Base-by-base conservation (phyloP, 1,140 invertebrate genomes). In the Samia ricini region DNA sequence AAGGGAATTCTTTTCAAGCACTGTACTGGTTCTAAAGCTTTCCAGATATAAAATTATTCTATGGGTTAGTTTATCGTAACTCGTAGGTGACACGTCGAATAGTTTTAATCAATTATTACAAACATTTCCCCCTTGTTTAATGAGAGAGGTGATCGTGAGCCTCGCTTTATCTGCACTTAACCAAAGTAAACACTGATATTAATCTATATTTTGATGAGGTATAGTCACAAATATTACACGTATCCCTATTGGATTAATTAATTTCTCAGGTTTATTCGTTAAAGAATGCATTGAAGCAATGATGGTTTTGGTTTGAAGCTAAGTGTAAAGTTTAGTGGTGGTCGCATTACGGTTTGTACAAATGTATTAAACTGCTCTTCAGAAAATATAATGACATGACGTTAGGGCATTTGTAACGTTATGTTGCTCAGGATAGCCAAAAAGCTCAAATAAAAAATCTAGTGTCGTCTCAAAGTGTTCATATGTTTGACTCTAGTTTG, bases 21-120 rank as follows among this genome's bases (percentile, higher is more conserved):
- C 3, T 15, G 12, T 42, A 42, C 7, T 42, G 3, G 0, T 42
- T 3, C 1, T 3, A 42, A 42, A 42, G 3, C 33, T 23, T 21
- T 21, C 15, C 12, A 24, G 42, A 24, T 10, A 50, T 15, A 24
- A 26, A 22, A 50, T 49, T 26, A 24, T 24, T 26, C 21, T 23
- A 22, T 22, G 42, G 18, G 18, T 24, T 19, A 36, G 10, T 56
- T 29, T 63, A 50, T 20, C 56, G 59, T 63, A 58, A 64, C 64
- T 66, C 12, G 8, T 73, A 76, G 69, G 69, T 68, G 70, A 60
- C 58, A 66, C 60, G 4, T 29, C 4, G 58, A 71, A 71, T 68
- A 73, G 60, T 60, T 72, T 68, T 73, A 76, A 76, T 76, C 74
- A 76, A 73, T 76, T 76, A 76, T 69, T 71, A 71, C 68, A 71